Evolutionary conservation across 1,140 invertebrate genomes (phyloP).

Genomic region (Apis laboriosa): DNA sequence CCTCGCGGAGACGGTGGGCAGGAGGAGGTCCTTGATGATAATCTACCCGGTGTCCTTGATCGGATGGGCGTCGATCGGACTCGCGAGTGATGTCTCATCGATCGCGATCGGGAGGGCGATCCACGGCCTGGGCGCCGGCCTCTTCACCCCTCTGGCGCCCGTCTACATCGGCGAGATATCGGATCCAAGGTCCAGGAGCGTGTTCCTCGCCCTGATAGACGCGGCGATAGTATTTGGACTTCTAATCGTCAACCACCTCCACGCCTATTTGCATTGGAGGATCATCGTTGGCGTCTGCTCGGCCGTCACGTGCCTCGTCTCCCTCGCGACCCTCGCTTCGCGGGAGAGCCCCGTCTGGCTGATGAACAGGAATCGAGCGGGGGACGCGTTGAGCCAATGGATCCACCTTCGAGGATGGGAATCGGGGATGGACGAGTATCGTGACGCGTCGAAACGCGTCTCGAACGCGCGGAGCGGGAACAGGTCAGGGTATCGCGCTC

Average conservation of each 20-base stretch:
- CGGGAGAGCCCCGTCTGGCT: slow-evolving; percentile 89
- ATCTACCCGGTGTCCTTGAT: slow-evolving; percentile 83
- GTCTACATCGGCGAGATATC: slow-evolving; percentile 82
- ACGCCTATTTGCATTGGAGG: slow-evolving; percentile 83
- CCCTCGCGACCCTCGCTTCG: slow-evolving; percentile 46
- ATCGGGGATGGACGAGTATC: not conserved
- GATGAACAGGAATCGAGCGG: slow-evolving; percentile 80
- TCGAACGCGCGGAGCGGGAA: too few relatives aligned
- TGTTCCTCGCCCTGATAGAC: slow-evolving; percentile 82
- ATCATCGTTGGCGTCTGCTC: slow-evolving; percentile 81
- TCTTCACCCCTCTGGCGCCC: slow-evolving; percentile 79
- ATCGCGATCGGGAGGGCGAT: slow-evolving; percentile 84
- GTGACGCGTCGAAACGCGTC: too few relatives aligned
- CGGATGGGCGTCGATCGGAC: slow-evolving; percentile 86
- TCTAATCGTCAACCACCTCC: slow-evolving; percentile 82
- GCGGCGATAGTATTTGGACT: slow-evolving; percentile 82
- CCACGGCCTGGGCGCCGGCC: slow-evolving; percentile 83
- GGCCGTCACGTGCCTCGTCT: too few relatives aligned
- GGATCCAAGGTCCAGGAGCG: slow-evolving; percentile 82
- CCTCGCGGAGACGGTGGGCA: slow-evolving; percentile 85
- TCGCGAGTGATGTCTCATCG: slow-evolving; percentile 74
- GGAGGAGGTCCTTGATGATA: slow-evolving; percentile 83
- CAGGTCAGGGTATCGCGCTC: not conserved
- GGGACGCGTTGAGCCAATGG: slow-evolving; percentile 81
- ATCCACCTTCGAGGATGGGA: slow-evolving; percentile 46